Percentiles rank a stretch among this genome's conserved stretches.
phyloP scores from a whole-genome alignment of 2,797 vertebrate species.

The Falco rusticolus region DNA sequence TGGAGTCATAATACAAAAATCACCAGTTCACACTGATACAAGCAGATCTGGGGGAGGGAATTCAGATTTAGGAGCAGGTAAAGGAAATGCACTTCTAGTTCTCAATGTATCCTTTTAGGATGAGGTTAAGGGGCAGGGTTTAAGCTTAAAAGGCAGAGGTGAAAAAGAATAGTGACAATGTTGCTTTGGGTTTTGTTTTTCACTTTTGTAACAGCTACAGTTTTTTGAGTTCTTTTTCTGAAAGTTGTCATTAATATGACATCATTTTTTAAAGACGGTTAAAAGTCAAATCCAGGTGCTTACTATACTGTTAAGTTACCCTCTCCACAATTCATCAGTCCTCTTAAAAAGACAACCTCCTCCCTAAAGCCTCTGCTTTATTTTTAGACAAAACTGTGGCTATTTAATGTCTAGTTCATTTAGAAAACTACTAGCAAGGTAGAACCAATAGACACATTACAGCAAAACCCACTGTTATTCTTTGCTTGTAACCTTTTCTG shows the following conservation, averaged over 20 bases:
- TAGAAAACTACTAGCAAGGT: neutral
- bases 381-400: neutral
- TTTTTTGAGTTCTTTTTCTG: neutral
- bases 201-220: neutral
- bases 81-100: neutral
- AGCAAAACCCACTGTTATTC: neutral
- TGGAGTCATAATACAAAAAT: neutral
- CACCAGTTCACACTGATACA: neutral
- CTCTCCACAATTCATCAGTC: neutral
- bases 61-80: neutral
- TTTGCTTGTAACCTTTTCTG: neutral
- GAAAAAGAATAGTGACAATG: neutral
- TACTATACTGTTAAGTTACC: neutral
- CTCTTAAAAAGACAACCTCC: neutral
- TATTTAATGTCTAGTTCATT: neutral
- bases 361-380: neutral
- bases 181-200: neutral
- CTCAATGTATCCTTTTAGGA: neutral
- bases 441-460: neutral
- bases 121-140: neutral
- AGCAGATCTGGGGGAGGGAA: neutral
- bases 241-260: neutral
- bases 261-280: neutral
- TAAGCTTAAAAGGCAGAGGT: neutral
- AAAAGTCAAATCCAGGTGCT: neutral